These are phyloP conservation scores for Noctua fimbriata DNA, from an alignment of 2,888 invertebrate genomes.

Conservation along the genomic window DNA sequence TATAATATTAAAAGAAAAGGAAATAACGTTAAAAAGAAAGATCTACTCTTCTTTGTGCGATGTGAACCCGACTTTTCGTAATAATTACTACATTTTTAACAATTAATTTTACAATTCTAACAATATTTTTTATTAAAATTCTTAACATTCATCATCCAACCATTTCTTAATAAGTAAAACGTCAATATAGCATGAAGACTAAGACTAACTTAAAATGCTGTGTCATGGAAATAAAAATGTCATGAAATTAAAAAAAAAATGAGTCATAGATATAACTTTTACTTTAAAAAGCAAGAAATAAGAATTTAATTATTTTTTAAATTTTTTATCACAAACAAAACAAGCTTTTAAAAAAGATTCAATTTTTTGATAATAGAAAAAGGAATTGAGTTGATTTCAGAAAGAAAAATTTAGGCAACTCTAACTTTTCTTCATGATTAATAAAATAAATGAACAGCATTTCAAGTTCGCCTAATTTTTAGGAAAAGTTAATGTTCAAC, in stretches of 20 bases:
- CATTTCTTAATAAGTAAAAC: slow-evolving; percentile 78
- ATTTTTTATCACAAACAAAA: not conserved
- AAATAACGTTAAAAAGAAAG: slow-evolving; percentile 49
- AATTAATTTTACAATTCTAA: slow-evolving; percentile 78
- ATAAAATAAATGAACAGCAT: slow-evolving; percentile 48
- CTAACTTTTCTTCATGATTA: not conserved
- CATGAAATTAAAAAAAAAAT: not conserved
- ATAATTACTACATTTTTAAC: slow-evolving; percentile 82
- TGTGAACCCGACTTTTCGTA: slow-evolving; percentile 82
- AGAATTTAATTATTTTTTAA: not conserved
- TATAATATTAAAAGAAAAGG: slow-evolving; percentile 13
- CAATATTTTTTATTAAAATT: slow-evolving; percentile 70
- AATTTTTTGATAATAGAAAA: not conserved
- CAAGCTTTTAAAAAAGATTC: not conserved
- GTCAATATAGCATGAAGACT: slow-evolving; percentile 76
- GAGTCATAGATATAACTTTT: not conserved
- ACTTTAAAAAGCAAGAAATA: not conserved
- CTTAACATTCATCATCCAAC: slow-evolving; percentile 81
- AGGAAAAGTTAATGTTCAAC: slow-evolving; percentile 68
- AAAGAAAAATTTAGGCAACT: not conserved
- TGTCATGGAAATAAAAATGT: not conserved
- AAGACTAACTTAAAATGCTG: slow-evolving; percentile 55
- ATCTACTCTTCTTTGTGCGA: slow-evolving; percentile 87
- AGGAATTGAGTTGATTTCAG: not conserved
- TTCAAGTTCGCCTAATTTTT: slow-evolving; percentile 59